Conservation (phyloP, 2,888 invertebrate genomes). For the Epicampocera succincta region DNA sequence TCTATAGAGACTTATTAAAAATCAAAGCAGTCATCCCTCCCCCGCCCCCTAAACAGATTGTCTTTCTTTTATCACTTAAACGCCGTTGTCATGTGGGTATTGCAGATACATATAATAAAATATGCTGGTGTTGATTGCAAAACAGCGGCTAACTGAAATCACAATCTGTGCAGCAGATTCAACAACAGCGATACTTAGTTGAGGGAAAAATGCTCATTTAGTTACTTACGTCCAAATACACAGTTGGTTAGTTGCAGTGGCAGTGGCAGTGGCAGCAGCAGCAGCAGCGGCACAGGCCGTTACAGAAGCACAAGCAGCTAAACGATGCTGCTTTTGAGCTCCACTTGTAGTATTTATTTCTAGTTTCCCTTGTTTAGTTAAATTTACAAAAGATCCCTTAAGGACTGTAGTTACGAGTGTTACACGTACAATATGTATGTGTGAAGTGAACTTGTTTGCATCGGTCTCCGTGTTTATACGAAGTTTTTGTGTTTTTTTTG, state of each 20-base stretch:
- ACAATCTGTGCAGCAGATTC: constrained; percentile 40
- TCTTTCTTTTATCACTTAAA: too few relatives aligned
- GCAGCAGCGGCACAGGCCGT: too few relatives aligned
- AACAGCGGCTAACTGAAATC: constrained; percentile 13
- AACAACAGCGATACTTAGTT: constrained; percentile 17
- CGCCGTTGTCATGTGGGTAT: too few relatives aligned
- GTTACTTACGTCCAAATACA: constrained; percentile 70
- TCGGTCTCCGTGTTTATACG: constrained; percentile 1
- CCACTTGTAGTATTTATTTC: constrained; percentile 25
- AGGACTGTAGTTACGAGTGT: constrained; percentile 40
- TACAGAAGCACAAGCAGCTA: constrained; percentile 26
- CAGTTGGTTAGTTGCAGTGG: constrained; percentile 43
- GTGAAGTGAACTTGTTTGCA: neutral
- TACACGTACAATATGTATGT: too few relatives aligned
- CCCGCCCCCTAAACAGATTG: too few relatives aligned
- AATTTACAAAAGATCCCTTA: constrained; percentile 52
- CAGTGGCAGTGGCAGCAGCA: neutral
- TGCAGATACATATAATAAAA: neutral
- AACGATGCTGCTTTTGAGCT: constrained; percentile 38
- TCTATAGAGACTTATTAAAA: too few relatives aligned
- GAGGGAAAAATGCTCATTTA: constrained; percentile 70
- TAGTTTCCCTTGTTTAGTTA: constrained; percentile 38
- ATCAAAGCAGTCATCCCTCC: too few relatives aligned
- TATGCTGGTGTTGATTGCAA: constrained; percentile 24
- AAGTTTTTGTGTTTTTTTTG: constrained; percentile 30